A percentile compares a stretch with the other conserved stretches of the same genome.
Evolutionary conservation across 2,113 vertebrate genomes (phyloP).

Genomic region (Lota lota): DNA sequence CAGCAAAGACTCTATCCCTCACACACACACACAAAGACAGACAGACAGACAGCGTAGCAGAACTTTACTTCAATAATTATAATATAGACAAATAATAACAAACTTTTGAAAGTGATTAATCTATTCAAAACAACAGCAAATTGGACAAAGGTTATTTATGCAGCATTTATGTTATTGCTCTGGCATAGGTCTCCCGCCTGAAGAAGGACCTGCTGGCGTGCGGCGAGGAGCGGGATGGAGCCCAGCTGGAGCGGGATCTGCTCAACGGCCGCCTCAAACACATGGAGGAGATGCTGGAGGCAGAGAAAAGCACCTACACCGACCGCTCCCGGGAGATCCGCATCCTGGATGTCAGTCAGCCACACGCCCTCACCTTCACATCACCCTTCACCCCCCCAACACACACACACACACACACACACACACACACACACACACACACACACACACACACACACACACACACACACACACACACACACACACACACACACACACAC

Average conservation of each 20-base stretch:
- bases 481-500: too few species aligned
- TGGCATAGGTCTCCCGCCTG: slow-evolving; percentile 76
- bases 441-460: too few species aligned
- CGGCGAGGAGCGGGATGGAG: slow-evolving; percentile 80
- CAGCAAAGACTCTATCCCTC: too few species aligned
- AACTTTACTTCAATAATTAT: too few species aligned
- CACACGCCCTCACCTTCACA: too few species aligned
- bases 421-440: too few species aligned
- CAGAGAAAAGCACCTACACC: slow-evolving; percentile 78
- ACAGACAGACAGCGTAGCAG: too few species aligned
- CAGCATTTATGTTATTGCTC: background rate
- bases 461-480: too few species aligned
- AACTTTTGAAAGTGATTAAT: background rate
- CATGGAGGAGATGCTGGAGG: slow-evolving; percentile 81
- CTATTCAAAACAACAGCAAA: background rate
- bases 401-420: too few species aligned
- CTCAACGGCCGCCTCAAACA: slow-evolving; percentile 82
- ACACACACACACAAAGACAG: too few species aligned
- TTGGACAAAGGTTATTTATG: background rate
- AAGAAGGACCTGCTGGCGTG: slow-evolving; percentile 83
- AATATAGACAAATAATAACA: too few species aligned
- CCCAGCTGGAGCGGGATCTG: slow-evolving; percentile 83
- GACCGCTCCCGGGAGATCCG: slow-evolving; percentile 82
- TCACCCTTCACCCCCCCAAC: too few species aligned
- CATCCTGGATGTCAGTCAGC: slow-evolving; percentile 79